Percentiles rank a stretch among this genome's conserved stretches.
phyloP scores from a whole-genome alignment of 1,140 invertebrate genomes.

The Augochlora pura region DNA sequence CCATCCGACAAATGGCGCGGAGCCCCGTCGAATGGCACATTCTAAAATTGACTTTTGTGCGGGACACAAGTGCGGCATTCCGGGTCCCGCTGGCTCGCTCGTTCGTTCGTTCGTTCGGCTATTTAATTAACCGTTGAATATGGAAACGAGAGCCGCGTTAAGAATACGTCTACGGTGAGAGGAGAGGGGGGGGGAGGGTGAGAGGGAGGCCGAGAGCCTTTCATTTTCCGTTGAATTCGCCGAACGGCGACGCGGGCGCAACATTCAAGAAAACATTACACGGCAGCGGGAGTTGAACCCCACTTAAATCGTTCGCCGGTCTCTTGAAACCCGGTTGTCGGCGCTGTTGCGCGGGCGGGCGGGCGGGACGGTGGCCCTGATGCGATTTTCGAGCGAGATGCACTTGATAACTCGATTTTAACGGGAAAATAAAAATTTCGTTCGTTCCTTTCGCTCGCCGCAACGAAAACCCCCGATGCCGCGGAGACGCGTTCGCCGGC shows the following conservation, averaged over 20 bases:
- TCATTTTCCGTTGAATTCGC: background rate
- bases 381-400: background rate
- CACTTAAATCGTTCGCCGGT: background rate
- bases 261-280: background rate
- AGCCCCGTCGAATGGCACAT: constrained; percentile 1
- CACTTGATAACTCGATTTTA: too few relatives aligned
- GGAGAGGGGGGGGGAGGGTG: background rate
- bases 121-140: constrained; percentile 40
- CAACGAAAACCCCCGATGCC: too few relatives aligned
- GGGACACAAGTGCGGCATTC: constrained; percentile 8
- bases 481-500: too few relatives aligned
- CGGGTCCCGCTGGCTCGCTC: background rate
- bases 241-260: too few relatives aligned
- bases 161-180: constrained; percentile 17
- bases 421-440: too few relatives aligned
- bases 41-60: constrained; percentile 18
- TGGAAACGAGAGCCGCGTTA: constrained; percentile 6
- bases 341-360: background rate
- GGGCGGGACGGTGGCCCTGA: too few relatives aligned
- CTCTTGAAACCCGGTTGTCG: background rate
- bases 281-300: background rate
- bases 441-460: too few relatives aligned
- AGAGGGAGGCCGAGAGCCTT: background rate
- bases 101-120: constrained; percentile 17
- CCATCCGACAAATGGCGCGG: constrained; percentile 19